Evolutionary conservation across 2,797 vertebrate species (phyloP), one percentile per base, ranked within the genome.

Genomic region (Anas georgica): DNA sequence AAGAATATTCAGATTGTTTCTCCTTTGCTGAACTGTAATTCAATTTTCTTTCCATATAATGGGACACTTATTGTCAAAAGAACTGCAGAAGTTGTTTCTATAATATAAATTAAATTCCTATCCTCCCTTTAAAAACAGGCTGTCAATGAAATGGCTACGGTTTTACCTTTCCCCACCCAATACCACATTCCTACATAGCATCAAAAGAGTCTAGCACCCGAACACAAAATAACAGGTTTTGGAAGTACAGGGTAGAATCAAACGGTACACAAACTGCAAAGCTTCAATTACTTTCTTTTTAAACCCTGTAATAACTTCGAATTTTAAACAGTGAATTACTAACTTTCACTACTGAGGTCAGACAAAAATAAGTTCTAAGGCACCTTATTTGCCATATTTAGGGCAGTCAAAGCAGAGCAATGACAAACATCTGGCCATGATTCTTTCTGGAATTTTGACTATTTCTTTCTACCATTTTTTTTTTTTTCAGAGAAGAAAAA

Each of bases 341-440:
- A 94, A 95, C 97, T 97, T 95, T 93, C 94, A 88, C 91, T 97
- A 92, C 88, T 95, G 95, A 97, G 95, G 96, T 88, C 86, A 95
- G 96, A 91, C 95, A 94, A 95, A 97, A 97, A 94, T 95, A 96
- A 96, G 90, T 76, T 95, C 84, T 60, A 78, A 93, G 66, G 93
- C 93, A 55, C 94, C 59, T 93, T 94, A 94, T 94, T 95, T 97
- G 95, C 97, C 97, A 96, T 97, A 98, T 97, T 98, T 97, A 97
- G 97, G 96, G 78, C 91, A 87, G 43, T 91, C 86, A 63, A 93
- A 94, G 56, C 25, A 0, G 78, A 97, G 96, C 89, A 95, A 97
- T 43, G 93, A 96, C 95, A 97, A 97, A 97, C 97, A 98, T 98
- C 97, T 98, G 98, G 97, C 97, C 96, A 84, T 46, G 93, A 97